Conservation (phyloP, 2,113 vertebrate species). For the Fregetta grallaria region DNA sequence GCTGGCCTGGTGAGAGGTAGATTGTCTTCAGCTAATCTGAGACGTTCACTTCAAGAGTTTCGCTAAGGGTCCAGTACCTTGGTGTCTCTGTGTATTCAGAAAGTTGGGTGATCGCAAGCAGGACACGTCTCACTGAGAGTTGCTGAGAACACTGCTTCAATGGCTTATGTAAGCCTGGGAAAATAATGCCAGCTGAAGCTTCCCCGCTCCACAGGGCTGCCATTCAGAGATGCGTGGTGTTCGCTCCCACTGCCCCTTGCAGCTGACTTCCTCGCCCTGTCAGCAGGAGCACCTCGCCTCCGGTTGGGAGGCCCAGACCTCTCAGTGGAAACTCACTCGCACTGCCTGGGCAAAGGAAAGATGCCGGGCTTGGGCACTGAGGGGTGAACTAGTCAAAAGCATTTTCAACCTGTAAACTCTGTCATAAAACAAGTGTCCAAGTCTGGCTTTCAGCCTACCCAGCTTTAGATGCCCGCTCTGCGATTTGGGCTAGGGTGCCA, state of each 20-base stretch:
- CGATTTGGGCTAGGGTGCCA: fast-evolving
- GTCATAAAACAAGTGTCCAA: not conserved
- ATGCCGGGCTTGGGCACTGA: fast-evolving
- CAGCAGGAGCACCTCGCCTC: not conserved
- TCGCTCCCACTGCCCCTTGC: not conserved
- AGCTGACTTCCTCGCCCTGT: not conserved
- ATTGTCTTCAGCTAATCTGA: not conserved
- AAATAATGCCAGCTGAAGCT: not conserved
- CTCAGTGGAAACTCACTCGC: not conserved
- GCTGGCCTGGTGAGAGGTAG: not conserved
- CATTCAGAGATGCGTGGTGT: fast-evolving
- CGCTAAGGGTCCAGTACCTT: not conserved
- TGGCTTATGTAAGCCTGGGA: not conserved
- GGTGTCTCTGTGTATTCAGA: not conserved
- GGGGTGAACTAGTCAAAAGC: not conserved
- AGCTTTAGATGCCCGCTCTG: not conserved
- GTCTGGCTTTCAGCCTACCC: not conserved
- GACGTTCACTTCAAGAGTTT: not conserved
- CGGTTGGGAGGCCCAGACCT: fast-evolving
- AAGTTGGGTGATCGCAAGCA: not conserved
- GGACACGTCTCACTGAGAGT: fast-evolving
- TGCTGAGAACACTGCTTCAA: not conserved
- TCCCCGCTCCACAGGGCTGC: not conserved
- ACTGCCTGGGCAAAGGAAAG: not conserved
- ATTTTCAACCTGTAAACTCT: not conserved